These are phyloP conservation scores for Listronotus oregonensis DNA, from an alignment of 1,140 invertebrate species.

Conservation along the genomic window DNA sequence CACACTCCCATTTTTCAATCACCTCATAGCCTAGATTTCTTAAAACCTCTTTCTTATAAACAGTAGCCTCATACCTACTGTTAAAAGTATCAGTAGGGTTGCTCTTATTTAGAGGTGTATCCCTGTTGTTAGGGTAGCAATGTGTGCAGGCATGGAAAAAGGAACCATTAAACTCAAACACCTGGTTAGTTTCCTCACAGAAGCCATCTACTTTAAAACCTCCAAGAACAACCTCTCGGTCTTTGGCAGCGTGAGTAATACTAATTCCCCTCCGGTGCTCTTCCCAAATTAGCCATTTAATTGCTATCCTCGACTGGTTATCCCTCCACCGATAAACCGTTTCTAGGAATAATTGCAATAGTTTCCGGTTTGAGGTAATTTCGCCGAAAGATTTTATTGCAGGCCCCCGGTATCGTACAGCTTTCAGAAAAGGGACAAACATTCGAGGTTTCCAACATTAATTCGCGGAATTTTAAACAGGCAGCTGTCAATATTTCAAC, in stretches of 20 bases:
- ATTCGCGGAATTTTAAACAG: slow-evolving; percentile 13
- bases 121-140: slow-evolving; percentile 6
- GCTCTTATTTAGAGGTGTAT: background rate
- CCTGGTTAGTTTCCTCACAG: too few relatives aligned
- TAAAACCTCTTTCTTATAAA: slow-evolving; percentile 2
- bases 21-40: slow-evolving; percentile 3
- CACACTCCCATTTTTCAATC: slow-evolving; percentile 20
- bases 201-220: too few relatives aligned
- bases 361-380: slow-evolving; percentile 12
- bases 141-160: slow-evolving; percentile 11
- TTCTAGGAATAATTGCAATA: slow-evolving; percentile 20
- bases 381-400: slow-evolving; percentile 4
- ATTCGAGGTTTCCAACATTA: slow-evolving; percentile 6
- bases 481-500: slow-evolving; percentile 12
- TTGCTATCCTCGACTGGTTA: too few relatives aligned
- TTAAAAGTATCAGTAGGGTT: slow-evolving; percentile 1
- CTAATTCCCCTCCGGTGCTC: too few relatives aligned
- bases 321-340: background rate
- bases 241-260: too few relatives aligned
- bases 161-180: background rate
- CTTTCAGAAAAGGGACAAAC: slow-evolving; percentile 17
- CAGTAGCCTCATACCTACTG: background rate
- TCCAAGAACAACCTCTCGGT: too few relatives aligned
- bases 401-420: slow-evolving; percentile 1
- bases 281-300: too few relatives aligned